Conservation (phyloP, 2,888 invertebrate species). For the Hyppa rectilinea region DNA sequence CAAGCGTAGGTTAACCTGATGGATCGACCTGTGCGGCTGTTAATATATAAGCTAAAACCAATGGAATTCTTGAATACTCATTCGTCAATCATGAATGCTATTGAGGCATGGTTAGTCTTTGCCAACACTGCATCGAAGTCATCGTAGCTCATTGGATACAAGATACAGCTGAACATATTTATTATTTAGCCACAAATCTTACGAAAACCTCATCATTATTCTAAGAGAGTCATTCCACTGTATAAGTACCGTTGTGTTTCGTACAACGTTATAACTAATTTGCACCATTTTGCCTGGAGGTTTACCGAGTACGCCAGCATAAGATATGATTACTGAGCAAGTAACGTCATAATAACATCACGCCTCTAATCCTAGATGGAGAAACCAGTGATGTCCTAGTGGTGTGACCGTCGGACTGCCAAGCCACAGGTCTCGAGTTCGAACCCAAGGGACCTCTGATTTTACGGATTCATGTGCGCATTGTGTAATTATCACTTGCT, state of each 20-base stretch:
- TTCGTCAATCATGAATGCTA: slow-evolving; percentile 16
- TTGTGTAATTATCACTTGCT: too few relatives aligned
- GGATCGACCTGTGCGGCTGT: too few relatives aligned
- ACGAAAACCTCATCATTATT: slow-evolving; percentile 24
- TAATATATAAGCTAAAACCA: too few relatives aligned
- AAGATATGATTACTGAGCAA: not conserved
- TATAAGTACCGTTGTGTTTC: not conserved
- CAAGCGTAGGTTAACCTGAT: too few relatives aligned
- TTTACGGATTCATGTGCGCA: too few relatives aligned
- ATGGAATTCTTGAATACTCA: slow-evolving; percentile 10
- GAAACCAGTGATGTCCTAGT: too few relatives aligned
- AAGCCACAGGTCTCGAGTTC: too few relatives aligned
- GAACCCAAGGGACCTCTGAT: too few relatives aligned
- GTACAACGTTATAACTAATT: not conserved
- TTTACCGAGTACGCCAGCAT: not conserved
- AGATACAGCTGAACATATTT: slow-evolving; percentile 25
- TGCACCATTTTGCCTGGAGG: not conserved
- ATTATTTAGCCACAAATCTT: slow-evolving; percentile 32
- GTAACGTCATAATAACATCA: too few relatives aligned
- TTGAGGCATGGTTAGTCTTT: not conserved
- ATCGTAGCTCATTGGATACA: slow-evolving; percentile 30
- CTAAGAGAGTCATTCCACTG: slow-evolving; percentile 27
- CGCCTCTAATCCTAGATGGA: too few relatives aligned
- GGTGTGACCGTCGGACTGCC: too few relatives aligned
- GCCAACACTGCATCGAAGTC: slow-evolving; percentile 23